Evolutionary conservation across 2,888 invertebrate species (phyloP), one percentile per base, ranked within the genome.

Genomic region (Zootermopsis nevadensis): DNA sequence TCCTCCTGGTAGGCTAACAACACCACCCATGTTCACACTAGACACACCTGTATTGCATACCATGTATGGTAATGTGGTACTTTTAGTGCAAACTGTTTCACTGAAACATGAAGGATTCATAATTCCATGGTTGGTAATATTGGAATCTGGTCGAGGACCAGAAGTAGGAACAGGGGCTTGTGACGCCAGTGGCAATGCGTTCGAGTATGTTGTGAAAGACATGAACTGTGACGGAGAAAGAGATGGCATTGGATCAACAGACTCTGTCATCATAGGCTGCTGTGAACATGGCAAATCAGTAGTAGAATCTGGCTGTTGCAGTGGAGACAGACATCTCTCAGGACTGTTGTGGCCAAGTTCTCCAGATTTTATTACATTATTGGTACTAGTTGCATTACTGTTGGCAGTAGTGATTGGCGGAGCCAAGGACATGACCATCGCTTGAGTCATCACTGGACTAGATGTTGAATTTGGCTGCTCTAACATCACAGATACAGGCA

Each of bases 261-360:
- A 60, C 24, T 60, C 35, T 66, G 60, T n/a, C 35, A 76, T 30
- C 30, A 55, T 22, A 33, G 66, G n/a, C 24, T 35, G 60, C 60
- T 85, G 84, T 48, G 82, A 24, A 60, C 77, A 60, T 31, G 82
- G 33, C 74, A 83, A 60, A 22, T 82, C 81, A 33, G 83, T 77
- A 1, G 83, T 72, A 2, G 84, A 74, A 31, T 82, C 82, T 15
- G 82, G 82, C 66, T 82, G 76, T 22, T 69, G 38, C 31, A 48
- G 67, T 3, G 74, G 76, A 27, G 81, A 81, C 35, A 66, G 60
- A 19, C 79, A 60, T 66, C 66, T 33, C 19, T 79, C 79, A 30
- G 79, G 30, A 55, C 31, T 77, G 48, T 8, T 53, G 55, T 31
- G 30, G 27, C 22, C 27, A 76, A 3, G 42, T 7, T 55, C 55